Evolutionary conservation across 2,888 invertebrate species (phyloP).

Genomic region (Matsumyia berberina): DNA sequence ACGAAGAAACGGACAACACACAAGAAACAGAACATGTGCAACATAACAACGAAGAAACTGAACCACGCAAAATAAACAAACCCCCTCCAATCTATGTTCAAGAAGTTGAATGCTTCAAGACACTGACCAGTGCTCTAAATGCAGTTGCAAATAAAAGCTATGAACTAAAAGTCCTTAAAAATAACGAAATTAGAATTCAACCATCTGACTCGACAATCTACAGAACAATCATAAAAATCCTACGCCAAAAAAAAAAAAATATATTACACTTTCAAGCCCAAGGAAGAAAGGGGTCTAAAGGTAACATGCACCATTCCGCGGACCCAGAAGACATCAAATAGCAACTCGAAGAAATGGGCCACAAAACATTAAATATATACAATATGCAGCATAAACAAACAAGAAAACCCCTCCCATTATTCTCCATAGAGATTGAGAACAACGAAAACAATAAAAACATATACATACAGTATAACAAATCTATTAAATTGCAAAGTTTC

Average conservation of each 20-base stretch:
- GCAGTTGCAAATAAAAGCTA: not conserved
- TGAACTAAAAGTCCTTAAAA: not conserved
- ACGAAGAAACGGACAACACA: not conserved
- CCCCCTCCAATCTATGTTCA: constrained; percentile 13
- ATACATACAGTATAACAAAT: not conserved
- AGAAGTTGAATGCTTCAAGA: not conserved
- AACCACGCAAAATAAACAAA: not conserved
- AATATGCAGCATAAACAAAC: constrained; percentile 7
- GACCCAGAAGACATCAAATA: constrained; percentile 2
- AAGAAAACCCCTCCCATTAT: not conserved
- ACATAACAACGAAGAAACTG: no score
- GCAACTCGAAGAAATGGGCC: not conserved
- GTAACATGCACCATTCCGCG: constrained; percentile 1
- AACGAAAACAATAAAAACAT: not conserved
- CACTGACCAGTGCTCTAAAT: constrained; percentile 1
- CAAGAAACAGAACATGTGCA: constrained; percentile 2
- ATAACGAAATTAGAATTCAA: constrained; percentile 13
- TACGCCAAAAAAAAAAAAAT: constrained; percentile 11
- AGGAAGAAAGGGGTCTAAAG: constrained; percentile 2
- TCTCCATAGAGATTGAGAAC: not conserved
- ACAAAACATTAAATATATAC: not conserved
- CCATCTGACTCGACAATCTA: constrained; percentile 5
- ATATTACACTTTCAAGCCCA: constrained; percentile 9
- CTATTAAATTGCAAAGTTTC: no score
- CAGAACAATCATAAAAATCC: constrained; percentile 7